These are phyloP conservation scores for Cromileptes altivelis DNA, from an alignment of 2,113 vertebrate genomes.

Conservation along the genomic window DNA sequence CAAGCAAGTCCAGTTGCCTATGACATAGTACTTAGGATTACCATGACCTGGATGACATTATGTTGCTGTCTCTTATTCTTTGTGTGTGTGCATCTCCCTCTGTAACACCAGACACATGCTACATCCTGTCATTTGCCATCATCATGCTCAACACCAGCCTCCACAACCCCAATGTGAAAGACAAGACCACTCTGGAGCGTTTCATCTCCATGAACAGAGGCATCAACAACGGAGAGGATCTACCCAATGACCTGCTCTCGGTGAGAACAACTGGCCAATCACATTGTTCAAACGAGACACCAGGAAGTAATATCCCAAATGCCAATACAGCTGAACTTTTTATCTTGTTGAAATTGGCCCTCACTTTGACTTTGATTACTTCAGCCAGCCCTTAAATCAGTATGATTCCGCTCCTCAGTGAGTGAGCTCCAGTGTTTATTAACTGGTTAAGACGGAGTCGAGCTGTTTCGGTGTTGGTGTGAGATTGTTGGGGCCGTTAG, in stretches of 20 bases:
- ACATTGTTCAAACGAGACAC: background rate
- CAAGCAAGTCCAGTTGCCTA: no score
- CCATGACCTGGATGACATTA: background rate
- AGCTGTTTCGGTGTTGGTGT: no score
- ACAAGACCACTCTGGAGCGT: constrained; percentile 92
- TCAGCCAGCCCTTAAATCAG: no score
- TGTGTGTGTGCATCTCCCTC: background rate
- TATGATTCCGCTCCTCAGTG: no score
- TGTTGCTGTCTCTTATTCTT: constrained; percentile 15
- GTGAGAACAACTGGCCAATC: constrained; percentile 79
- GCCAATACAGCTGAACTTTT: no score
- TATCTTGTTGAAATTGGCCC: no score
- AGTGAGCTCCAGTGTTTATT: no score
- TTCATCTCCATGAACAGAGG: constrained; percentile 95
- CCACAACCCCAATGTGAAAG: constrained; percentile 97
- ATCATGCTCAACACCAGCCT: constrained; percentile 99
- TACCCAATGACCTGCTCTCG: constrained; percentile 90
- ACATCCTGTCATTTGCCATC: constrained; percentile 95
- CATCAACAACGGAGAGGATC: constrained; percentile 91
- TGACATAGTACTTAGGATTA: no score
- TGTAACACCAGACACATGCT: constrained; percentile 91
- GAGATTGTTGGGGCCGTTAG: no score
- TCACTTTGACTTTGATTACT: no score
- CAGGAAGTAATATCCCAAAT: background rate
- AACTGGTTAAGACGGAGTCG: no score